These are phyloP conservation scores for Brenthis ino DNA, from an alignment of 2,888 invertebrate species.

Conservation along the genomic window DNA sequence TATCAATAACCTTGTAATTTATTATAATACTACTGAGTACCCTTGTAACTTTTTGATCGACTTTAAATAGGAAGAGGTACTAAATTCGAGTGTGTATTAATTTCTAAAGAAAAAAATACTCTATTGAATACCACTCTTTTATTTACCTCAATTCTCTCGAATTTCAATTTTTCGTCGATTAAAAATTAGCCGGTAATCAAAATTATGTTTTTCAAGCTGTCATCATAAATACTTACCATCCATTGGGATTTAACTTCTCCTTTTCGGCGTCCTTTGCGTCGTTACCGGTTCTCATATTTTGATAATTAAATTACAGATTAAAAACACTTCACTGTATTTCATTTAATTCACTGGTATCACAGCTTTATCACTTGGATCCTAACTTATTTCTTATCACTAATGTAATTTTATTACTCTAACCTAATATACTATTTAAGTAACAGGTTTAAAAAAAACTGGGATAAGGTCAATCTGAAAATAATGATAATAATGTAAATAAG, in stretches of 20 bases:
- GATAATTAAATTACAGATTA: constrained; percentile 22
- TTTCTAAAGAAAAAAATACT: not conserved
- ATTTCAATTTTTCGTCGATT: too few relatives aligned
- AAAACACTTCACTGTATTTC: constrained; percentile 25
- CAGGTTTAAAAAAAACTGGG: constrained; percentile 20
- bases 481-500: constrained; percentile 9
- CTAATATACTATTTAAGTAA: constrained; percentile 16
- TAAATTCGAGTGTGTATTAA: too few relatives aligned
- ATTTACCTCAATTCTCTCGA: too few relatives aligned
- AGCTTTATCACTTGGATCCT: constrained; percentile 19
- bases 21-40: too few relatives aligned
- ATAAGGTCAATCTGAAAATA: constrained; percentile 19
- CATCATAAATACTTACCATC: constrained; percentile 58
- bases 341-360: constrained; percentile 26
- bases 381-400: constrained; percentile 3
- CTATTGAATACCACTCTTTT: too few relatives aligned
- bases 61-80: too few relatives aligned
- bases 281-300: constrained; percentile 37
- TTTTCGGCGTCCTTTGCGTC: constrained; percentile 58
- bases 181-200: too few relatives aligned
- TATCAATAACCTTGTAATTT: too few relatives aligned
- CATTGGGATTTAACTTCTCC: constrained; percentile 65
- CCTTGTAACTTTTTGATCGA: too few relatives aligned
- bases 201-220: not conserved
- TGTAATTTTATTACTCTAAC: not conserved